These are phyloP conservation scores for Olivierus martensii DNA, from an alignment of 1,140 invertebrate species.

Conservation along the genomic window DNA sequence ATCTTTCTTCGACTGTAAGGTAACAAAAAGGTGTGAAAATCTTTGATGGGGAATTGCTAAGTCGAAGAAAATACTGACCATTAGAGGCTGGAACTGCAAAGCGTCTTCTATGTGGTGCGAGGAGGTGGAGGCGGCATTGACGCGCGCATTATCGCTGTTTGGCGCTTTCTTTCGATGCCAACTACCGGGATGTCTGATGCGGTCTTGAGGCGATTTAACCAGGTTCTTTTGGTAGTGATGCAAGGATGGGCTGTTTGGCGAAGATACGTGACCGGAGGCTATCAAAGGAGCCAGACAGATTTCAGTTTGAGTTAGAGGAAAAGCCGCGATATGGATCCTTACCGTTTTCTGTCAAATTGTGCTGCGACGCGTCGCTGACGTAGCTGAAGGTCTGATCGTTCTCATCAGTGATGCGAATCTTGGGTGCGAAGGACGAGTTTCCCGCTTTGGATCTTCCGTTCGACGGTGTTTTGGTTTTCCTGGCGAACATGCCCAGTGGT, in stretches of 20 bases:
- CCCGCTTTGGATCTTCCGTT: neutral
- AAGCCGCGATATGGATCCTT: too few species aligned
- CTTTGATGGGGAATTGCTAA: neutral
- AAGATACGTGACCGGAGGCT: neutral
- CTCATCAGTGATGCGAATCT: slow-evolving; percentile 33
- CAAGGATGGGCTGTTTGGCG: too few species aligned
- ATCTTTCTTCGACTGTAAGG: too few species aligned
- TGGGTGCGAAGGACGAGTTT: slow-evolving; percentile 39
- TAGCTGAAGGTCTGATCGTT: slow-evolving; percentile 27
- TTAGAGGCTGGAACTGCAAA: neutral
- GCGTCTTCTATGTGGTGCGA: neutral
- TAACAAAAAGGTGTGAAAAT: slow-evolving; percentile 12
- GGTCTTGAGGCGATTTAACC: too few species aligned
- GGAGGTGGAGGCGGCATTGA: neutral
- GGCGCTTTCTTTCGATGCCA: too few species aligned
- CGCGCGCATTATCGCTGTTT: too few species aligned
- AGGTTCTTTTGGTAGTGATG: too few species aligned
- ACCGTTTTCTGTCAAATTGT: neutral
- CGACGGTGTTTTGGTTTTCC: neutral
- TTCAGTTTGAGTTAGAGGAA: too few species aligned
- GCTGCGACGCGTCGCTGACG: slow-evolving; percentile 18
- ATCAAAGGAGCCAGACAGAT: too few species aligned
- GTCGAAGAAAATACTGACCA: neutral
- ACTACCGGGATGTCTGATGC: too few species aligned
- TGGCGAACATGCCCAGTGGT: slow-evolving; percentile 1